Conservation (phyloP, 1,140 invertebrate genomes). For the Pachypeltis micranthus region DNA sequence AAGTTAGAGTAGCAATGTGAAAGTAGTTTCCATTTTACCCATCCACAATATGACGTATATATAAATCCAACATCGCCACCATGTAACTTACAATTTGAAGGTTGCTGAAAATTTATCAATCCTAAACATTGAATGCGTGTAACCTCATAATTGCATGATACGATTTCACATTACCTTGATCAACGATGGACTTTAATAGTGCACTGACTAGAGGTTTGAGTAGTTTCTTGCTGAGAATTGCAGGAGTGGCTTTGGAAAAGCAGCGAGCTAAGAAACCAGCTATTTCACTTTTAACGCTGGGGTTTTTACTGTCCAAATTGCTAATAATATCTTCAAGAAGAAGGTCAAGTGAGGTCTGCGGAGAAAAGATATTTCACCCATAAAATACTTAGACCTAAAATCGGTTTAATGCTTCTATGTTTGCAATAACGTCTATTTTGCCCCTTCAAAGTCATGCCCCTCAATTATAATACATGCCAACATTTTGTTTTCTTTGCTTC, state of each 20-base stretch:
- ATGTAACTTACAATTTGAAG: background rate
- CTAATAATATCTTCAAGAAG: constrained; percentile 75
- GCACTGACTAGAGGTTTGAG: constrained; percentile 72
- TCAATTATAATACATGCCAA: background rate
- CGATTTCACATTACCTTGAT: constrained; percentile 49
- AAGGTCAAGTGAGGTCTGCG: constrained; percentile 69
- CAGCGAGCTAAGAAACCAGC: constrained; percentile 74
- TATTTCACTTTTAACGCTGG: constrained; percentile 84
- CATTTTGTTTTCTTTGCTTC: background rate
- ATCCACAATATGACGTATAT: background rate
- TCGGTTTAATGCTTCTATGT: background rate
- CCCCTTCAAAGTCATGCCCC: background rate
- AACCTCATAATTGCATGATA: background rate
- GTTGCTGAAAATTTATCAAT: background rate
- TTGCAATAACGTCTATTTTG: background rate
- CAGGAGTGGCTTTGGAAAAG: constrained; percentile 65
- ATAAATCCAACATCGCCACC: background rate
- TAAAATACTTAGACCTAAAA: background rate
- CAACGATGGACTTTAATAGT: constrained; percentile 75
- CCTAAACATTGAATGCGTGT: background rate
- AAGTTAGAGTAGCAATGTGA: background rate
- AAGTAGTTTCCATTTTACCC: background rate
- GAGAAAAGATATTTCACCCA: constrained; percentile 11
- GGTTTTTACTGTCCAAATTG: constrained; percentile 89
- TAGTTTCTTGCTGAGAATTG: constrained; percentile 80